phyloP scores from a whole-genome alignment of 2,113 vertebrate genomes.

The Pterocles gutturalis region DNA sequence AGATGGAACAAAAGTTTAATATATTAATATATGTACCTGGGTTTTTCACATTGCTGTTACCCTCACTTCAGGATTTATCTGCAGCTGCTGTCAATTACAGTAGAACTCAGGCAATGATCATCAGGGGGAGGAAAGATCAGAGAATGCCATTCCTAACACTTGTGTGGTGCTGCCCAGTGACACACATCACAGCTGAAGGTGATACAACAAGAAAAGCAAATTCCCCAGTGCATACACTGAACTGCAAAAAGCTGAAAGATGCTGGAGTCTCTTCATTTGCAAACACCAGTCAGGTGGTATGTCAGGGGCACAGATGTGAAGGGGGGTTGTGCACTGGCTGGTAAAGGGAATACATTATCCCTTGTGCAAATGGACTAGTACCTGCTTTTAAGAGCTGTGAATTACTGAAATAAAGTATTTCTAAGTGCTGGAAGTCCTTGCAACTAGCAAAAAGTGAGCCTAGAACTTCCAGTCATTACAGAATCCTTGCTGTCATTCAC shows the following conservation, averaged over 20 bases:
- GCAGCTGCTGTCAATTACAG: not conserved
- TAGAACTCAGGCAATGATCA: not conserved
- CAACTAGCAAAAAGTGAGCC: not conserved
- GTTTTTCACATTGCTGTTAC: not conserved
- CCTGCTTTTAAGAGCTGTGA: not conserved
- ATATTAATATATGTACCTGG: fast-evolving
- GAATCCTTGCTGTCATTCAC: not conserved
- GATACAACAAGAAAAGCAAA: not conserved
- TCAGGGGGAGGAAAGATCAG: not conserved
- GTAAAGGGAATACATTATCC: not conserved
- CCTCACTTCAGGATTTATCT: no score
- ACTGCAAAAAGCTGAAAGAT: not conserved
- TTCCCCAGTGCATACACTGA: not conserved
- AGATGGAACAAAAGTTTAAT: not conserved
- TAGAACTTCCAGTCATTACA: not conserved
- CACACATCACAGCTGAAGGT: not conserved
- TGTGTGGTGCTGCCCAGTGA: no score
- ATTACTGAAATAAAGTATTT: not conserved
- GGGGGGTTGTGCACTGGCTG: not conserved
- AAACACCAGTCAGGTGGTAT: not conserved
- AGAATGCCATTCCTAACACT: not conserved
- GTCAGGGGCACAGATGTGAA: not conserved
- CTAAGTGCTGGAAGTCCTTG: not conserved
- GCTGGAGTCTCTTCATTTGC: not conserved
- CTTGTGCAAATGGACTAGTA: not conserved